A percentile compares a stretch with the other conserved stretches of the same genome.
Conservation (phyloP, 1,140 invertebrate species). For the Cryptotermes secundus region DNA sequence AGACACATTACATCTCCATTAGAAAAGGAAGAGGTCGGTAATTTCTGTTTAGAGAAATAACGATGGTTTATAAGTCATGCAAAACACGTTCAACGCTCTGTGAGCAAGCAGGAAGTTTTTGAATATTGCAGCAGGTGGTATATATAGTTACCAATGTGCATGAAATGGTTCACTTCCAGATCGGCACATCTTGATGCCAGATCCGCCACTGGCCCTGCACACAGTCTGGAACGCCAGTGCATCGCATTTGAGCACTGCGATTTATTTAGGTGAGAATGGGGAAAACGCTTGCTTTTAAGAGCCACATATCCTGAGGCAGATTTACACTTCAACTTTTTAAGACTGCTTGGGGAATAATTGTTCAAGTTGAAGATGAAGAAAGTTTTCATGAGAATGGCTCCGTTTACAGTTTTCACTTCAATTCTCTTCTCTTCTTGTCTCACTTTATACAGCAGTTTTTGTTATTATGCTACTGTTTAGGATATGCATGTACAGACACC, state of each 20-base stretch:
- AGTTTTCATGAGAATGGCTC: background rate
- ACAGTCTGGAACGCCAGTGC: too few species aligned
- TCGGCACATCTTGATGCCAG: background rate
- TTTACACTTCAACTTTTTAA: background rate
- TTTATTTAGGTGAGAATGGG: background rate
- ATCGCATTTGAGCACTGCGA: too few species aligned
- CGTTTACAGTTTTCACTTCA: background rate
- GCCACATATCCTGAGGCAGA: background rate
- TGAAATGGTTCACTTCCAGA: too few species aligned
- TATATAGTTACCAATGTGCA: too few species aligned
- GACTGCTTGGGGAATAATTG: background rate
- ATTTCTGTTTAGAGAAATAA: too few species aligned
- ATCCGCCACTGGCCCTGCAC: background rate
- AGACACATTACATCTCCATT: too few species aligned
- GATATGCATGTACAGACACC: too few species aligned
- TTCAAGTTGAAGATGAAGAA: background rate
- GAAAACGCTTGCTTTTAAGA: background rate
- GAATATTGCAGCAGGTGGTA: too few species aligned
- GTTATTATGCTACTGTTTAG: background rate
- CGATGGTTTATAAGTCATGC: too few species aligned
- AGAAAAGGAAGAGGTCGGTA: too few species aligned
- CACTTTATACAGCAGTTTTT: background rate
- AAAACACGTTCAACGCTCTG: too few species aligned
- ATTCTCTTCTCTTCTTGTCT: background rate
- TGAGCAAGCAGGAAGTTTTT: too few species aligned